Evolutionary conservation across 2,797 vertebrate species (phyloP), one percentile per base, ranked within the genome.

Genomic region (Podargus strigoides): DNA sequence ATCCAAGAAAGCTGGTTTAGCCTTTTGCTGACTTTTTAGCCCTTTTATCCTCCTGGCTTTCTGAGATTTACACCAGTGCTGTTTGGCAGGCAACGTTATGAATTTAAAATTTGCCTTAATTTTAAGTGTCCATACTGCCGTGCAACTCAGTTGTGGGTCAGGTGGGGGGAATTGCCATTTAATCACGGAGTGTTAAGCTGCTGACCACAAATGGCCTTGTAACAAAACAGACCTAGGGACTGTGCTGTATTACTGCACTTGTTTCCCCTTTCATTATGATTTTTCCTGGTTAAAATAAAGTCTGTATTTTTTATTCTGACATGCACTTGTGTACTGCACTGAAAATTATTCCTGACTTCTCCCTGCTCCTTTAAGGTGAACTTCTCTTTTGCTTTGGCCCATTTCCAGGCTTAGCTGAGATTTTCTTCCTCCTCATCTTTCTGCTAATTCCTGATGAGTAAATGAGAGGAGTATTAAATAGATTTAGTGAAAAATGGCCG

Each of bases 401-500:
- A 0, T 68, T 75, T 94, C 77, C 92, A 93, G 70, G 34, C 63
- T 62, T 74, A 49, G 63, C 55, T 82, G 86, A 56, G 69, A 66
- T 93, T 87, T 90, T 52, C 84, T 82, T 82, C 86, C 62, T 82
- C 4, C 60, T 83, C 3, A 0, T 59, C 78, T 88, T 73, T 56
- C 84, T 87, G 59, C 68, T 76, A 41, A 42, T 76, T 82, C 64
- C 82, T 44, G 56, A 87, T 56, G 77, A 95, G 74, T 39, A 87
- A 84, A 74, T 80, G 86, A 94, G 70, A 81, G 76, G 18, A 76
- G 41, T 26, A 63, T 94, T 82, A 89, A 95, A 87, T n/a, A 89
- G 84, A 59, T 82, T 13, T 42, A 83, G 90, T 95, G 90, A 89
- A 88, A 93, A 95, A 90, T 83, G 93, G 77, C 89, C 15, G 2